Evolutionary conservation across 2,888 invertebrate species (phyloP).

Genomic region (Andrena dorsata): DNA sequence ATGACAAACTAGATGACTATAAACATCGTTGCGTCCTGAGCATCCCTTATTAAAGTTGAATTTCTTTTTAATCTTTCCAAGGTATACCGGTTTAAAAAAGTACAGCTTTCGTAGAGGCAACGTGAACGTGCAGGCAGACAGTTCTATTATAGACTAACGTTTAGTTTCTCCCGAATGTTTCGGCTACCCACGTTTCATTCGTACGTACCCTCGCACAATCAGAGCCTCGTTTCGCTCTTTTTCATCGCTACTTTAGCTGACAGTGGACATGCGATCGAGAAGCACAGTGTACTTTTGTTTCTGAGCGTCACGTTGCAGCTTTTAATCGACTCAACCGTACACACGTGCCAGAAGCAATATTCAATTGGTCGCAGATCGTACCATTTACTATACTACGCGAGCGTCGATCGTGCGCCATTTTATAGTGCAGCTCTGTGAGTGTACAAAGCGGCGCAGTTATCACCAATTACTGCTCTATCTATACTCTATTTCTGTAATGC

Average conservation of each 20-base stretch:
- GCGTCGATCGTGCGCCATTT: slow-evolving; percentile 37
- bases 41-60: no score
- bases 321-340: slow-evolving; percentile 30
- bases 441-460: slow-evolving; percentile 39
- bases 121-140: no score
- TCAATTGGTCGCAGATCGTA: slow-evolving; percentile 38
- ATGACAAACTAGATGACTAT: no score
- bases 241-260: background rate
- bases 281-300: slow-evolving; percentile 3
- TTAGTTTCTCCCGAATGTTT: no score
- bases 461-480: slow-evolving; percentile 33
- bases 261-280: background rate
- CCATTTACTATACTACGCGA: slow-evolving; percentile 39
- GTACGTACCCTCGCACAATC: no score
- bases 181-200: no score
- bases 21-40: no score
- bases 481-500: slow-evolving; percentile 4
- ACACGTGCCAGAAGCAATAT: slow-evolving; percentile 19
- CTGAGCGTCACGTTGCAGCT: slow-evolving; percentile 17
- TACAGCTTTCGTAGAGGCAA: no score
- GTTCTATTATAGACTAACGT: no score
- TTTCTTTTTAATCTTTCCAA: no score
- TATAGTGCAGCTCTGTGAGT: background rate
- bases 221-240: background rate
- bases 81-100: no score